A percentile compares a stretch with the other conserved stretches of the same genome.
These are phyloP conservation scores for Dasypogon diadema DNA, from an alignment of 2,888 invertebrate genomes.

Conservation along the genomic window DNA sequence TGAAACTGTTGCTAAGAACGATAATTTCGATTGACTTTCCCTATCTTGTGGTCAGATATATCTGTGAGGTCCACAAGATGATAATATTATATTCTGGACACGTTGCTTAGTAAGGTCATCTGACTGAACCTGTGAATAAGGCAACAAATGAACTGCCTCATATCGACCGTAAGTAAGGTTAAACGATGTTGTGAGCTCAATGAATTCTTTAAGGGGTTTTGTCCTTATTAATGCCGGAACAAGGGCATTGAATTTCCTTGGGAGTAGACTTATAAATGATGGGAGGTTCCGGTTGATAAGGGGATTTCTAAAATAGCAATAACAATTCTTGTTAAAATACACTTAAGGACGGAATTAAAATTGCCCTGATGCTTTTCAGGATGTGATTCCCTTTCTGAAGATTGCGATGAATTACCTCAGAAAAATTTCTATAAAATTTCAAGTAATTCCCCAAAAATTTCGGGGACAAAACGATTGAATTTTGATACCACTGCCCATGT, in stretches of 20 bases:
- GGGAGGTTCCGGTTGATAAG: too few relatives aligned
- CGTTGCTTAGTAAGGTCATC: constrained; percentile 38
- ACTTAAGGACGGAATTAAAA: too few relatives aligned
- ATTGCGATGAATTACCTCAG: too few relatives aligned
- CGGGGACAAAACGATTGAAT: too few relatives aligned
- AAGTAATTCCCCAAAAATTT: too few relatives aligned
- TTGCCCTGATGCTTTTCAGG: too few relatives aligned
- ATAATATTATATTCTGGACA: constrained; percentile 16
- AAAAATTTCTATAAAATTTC: too few relatives aligned
- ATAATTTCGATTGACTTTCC: constrained; percentile 7
- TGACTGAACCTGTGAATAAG: constrained; percentile 23
- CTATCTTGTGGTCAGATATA: constrained; percentile 1
- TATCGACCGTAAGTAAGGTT: constrained; percentile 26
- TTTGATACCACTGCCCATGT: too few relatives aligned
- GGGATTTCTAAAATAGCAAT: too few relatives aligned
- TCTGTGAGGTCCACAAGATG: background rate
- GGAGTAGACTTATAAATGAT: too few relatives aligned
- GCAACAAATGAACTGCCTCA: constrained; percentile 17
- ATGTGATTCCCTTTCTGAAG: too few relatives aligned
- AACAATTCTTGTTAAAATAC: too few relatives aligned
- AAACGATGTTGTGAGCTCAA: background rate
- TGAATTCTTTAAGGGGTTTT: constrained; percentile 27
- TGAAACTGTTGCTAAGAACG: constrained; percentile 32
- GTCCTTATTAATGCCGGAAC: constrained; percentile 21
- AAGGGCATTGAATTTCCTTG: constrained; percentile 4